phyloP scores from a whole-genome alignment of 2,113 vertebrate genomes.

The Saguinus midas region DNA sequence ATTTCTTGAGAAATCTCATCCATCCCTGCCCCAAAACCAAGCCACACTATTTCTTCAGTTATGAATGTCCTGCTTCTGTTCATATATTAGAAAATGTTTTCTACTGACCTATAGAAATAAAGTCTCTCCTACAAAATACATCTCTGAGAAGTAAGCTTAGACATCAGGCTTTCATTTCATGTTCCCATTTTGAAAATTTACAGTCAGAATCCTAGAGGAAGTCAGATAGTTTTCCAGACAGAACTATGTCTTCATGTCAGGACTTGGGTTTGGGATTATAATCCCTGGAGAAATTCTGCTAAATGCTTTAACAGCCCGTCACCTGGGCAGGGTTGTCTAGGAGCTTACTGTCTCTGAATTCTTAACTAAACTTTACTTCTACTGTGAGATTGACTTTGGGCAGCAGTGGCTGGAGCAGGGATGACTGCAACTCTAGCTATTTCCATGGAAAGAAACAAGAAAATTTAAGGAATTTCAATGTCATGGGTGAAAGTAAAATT shows the following conservation, averaged over 20 bases:
- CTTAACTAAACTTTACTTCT: background rate
- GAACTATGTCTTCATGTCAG: background rate
- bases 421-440: background rate
- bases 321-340: background rate
- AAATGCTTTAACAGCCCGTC: background rate
- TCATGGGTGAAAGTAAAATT: background rate
- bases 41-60: background rate
- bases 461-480: background rate
- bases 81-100: background rate
- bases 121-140: background rate
- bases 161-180: background rate
- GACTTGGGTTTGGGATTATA: background rate
- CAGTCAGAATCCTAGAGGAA: background rate
- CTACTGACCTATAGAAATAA: background rate
- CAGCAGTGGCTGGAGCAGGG: background rate
- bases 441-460: background rate
- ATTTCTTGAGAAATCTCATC: background rate
- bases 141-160: background rate
- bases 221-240: background rate
- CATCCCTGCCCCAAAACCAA: background rate
- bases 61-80: background rate
- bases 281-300: background rate
- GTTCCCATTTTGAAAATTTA: background rate
- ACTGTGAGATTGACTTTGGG: background rate
- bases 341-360: background rate